Percentiles rank a stretch among this genome's conserved stretches.
These are phyloP conservation scores for Ceuthmochares aereus DNA, from an alignment of 2,113 vertebrate genomes.

Conservation along the genomic window DNA sequence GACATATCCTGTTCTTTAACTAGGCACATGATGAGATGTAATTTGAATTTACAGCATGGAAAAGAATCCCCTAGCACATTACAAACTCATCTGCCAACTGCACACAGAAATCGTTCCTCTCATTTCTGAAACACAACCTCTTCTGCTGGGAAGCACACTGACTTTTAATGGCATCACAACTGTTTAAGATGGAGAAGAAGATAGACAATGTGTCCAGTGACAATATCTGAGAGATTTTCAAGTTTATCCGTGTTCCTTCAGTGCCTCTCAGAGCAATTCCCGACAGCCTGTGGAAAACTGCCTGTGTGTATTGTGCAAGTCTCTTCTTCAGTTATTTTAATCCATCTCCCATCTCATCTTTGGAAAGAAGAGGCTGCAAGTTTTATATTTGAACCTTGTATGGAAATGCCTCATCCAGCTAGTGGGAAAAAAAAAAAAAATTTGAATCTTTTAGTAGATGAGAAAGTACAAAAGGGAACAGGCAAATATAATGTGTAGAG, in stretches of 20 bases:
- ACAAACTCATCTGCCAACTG: conserved; percentile 53
- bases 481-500: not conserved
- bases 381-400: not conserved
- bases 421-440: fast-evolving
- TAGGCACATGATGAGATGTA: conserved; percentile 55
- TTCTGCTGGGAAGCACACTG: conserved; percentile 23
- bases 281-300: not conserved
- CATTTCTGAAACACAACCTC: conserved; percentile 36
- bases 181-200: not conserved
- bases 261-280: not conserved
- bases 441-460: not conserved
- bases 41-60: conserved; percentile 60
- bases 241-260: not conserved
- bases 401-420: not conserved
- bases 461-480: not conserved
- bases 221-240: not conserved
- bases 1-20: conserved; percentile 58
- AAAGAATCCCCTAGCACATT: conserved; percentile 52
- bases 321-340: not conserved
- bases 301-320: not conserved
- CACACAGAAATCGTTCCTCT: not conserved
- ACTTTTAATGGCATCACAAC: conserved; percentile 16
- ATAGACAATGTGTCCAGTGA: not conserved
- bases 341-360: not conserved
- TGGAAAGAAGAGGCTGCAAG: not conserved